A percentile compares a stretch with the other conserved stretches of the same genome.
phyloP scores from a whole-genome alignment of 1,140 invertebrate species.

The Adoxophyes honmai region DNA sequence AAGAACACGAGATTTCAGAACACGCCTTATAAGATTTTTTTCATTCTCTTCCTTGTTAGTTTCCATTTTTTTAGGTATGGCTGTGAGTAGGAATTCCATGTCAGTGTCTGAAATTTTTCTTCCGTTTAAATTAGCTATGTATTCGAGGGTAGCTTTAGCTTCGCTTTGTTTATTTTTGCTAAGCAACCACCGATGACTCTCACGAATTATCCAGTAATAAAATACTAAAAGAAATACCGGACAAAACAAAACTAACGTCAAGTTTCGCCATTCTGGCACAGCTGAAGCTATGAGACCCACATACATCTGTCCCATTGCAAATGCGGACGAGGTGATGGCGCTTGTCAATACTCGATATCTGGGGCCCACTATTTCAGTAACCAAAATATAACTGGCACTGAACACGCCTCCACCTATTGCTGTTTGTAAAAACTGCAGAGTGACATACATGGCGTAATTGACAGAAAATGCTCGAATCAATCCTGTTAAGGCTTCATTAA shows the following conservation, averaged over 20 bases:
- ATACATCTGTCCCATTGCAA: conserved; percentile 84
- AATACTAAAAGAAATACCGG: conserved; percentile 81
- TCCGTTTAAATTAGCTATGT: conserved; percentile 82
- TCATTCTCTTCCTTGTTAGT: conserved; percentile 25
- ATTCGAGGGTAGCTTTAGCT: conserved; percentile 78
- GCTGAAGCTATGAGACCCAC: conserved; percentile 83
- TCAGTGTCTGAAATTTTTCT: conserved; percentile 74
- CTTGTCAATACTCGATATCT: conserved; percentile 84
- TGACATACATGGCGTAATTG: conserved; percentile 59
- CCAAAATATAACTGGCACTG: conserved; percentile 72
- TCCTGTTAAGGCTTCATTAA: conserved; percentile 53
- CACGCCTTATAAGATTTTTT: conserved; percentile 47
- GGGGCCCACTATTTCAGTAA: conserved; percentile 87
- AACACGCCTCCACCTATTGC: conserved; percentile 61
- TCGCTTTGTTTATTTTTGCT: conserved; percentile 83
- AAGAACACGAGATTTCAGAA: conserved; percentile 79
- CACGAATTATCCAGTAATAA: conserved; percentile 80
- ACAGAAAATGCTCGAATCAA: conserved; percentile 54
- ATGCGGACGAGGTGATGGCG: conserved; percentile 83
- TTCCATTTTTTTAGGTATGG: conserved; percentile 38
- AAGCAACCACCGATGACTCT: conserved; percentile 87
- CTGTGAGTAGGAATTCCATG: conserved; percentile 67
- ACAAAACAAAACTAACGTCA: conserved; percentile 82
- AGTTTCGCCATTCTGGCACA: conserved; percentile 82
- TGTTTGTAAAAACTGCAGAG: conserved; percentile 57